Base-by-base conservation (phyloP, 2,888 invertebrate species). In the Trichogramma evanescens region DNA sequence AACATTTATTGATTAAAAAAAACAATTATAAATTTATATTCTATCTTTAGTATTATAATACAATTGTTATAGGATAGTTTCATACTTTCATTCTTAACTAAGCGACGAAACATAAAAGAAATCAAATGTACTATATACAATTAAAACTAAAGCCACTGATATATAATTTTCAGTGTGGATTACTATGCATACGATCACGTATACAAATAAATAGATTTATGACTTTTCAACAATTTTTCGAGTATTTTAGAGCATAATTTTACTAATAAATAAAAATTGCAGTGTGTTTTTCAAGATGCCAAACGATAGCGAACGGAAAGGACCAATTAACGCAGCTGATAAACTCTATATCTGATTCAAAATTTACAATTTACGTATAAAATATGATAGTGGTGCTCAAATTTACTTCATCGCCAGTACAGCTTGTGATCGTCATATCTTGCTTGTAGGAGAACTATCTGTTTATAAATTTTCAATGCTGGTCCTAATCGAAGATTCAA, bases 401-500 rank as follows among this genome's bases (percentile, higher is more conserved):
- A 26, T 26, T 26, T 26, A 41, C 56, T 67, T 80, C 82, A 89
- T 66, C 87, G 82, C 88, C 88, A 89, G 71, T 88, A 87, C 73
- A 87, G 81, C 52, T 84, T 84, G 69, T 85, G 84, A 74, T 90
- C 89, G 73, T 88, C 88, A 69, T 85, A 83, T 68, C 89, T 82
- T 6, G 89, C 86, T 80, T 95, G 95, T 63, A 95, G 81, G 74
- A 88, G 88, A 39, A 91, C 84, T 61, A 95, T 87, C 59, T 91
- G 86, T 56, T 88, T 84, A 71, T 91, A 93, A 48, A 94, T 83
- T 70, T 93, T 90, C 51, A 95, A 81, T 4, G 94, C 94, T 50
- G 93, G 93, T 0, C 95, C 95, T 9, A 96, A 80, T 64, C 91
- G 89, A 26, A 96, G 80, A 48, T 89, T 87, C 63, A 96, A 81